Base-by-base conservation (phyloP, 2,888 invertebrate species). In the Netelia melanura region DNA sequence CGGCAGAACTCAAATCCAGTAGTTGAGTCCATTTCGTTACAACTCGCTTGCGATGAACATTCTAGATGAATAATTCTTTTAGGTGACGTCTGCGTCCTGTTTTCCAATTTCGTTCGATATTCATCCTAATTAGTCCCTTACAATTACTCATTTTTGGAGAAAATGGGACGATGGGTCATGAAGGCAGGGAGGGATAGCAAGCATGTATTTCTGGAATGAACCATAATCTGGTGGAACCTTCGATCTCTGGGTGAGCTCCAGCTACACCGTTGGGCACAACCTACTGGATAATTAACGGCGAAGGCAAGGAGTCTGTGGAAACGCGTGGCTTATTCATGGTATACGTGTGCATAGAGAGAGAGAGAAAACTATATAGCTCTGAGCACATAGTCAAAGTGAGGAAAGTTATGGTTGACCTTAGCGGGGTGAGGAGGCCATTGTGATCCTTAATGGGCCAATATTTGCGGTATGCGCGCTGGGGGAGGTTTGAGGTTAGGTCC, bases 371-470 rank as follows among this genome's bases (percentile, higher is more conserved):
- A 70, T 52, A 48, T 58, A 43, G 43, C 14, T 25, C 38, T 44
- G 23, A 54, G 64, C 61, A n/a, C 44, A 58, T 25, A 38, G 67
- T 48, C 65, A 23, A 76, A 68, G 72, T 64, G 48, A 61, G 54
- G 68, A 54, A 65, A 56, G 58, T 25, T 78, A 67, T 43, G 17
- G 62, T 25, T 71, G 71, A 79, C 76, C 62, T 75, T 65, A 52
- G 9, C 71, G 2, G 75, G 48, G 43, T 21, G 52, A 68, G 64
- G 88, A 87, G 87, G 88, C 87, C 89, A 91, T 91, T 92, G 91
- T 91, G 89, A 90, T 91, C 88, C 88, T 88, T 91, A 91, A 92
- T 92, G 89, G 92, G 88, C 91, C 91, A 92, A 92, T 92, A 92
- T 92, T 92, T 92, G 92, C 89, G 86, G 87, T 89, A 89, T 87